Evolutionary conservation across 2,797 vertebrate species (phyloP), one percentile per base, ranked within the genome.

Genomic region (Naso thynnoides): DNA sequence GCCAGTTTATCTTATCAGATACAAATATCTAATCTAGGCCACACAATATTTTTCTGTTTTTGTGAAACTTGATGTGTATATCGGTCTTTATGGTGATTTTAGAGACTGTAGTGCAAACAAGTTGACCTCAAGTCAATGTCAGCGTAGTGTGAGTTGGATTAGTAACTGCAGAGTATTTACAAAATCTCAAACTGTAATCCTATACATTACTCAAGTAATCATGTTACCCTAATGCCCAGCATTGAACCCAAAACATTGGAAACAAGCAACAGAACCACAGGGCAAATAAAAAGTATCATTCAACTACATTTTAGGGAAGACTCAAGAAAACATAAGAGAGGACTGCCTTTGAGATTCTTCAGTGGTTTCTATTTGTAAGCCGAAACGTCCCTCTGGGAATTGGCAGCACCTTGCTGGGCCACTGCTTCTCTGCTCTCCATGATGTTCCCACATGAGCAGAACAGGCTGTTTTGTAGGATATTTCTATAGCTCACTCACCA

Each of bases 341-440:
- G 31, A 31, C 55, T 45, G 6, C 10, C 29, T 42, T 58, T 70
- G 71, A 38, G 41, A 72, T 73, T 13, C 52, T 45, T 56, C 36
- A 59, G 52, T 78, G 11, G 53, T 64, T 66, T 77, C 55, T 16
- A 55, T 71, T 13, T 59, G 4, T 14, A 66, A 44, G 48, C 79
- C 70, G 36, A 70, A 70, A 75, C 55, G 54, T 68, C 38, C 52
- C n/a, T 50, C 10, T 24, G 48, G 31, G 38, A 44, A 86, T 39
- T 1, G 9, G 57, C 39, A 13, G 57, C 47, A 31, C 9, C 68
- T 55, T n/a, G 64, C 78, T 82, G 73, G 14, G 59, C 56, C 3
- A 1, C 56, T 14, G 42, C 42, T 59, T 60, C 73, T 14, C 39
- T 57, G 33, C 42, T 38, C 29, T 70, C 26, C 36, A 54, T 21